These are phyloP conservation scores for Triops cancriformis DNA, from an alignment of 1,140 invertebrate genomes.

Conservation along the genomic window DNA sequence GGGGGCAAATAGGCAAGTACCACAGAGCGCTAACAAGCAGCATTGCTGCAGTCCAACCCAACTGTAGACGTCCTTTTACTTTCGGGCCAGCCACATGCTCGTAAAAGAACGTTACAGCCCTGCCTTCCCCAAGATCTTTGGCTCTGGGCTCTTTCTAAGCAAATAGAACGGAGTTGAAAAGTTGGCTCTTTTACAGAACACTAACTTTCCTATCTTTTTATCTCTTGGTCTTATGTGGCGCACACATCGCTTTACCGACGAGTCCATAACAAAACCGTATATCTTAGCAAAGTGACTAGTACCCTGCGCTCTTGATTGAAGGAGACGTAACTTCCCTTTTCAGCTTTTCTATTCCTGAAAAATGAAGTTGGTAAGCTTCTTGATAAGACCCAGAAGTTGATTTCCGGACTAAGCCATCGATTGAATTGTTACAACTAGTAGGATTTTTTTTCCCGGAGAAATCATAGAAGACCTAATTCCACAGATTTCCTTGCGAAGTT, in stretches of 20 bases:
- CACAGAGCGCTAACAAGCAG: background rate
- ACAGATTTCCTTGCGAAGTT: background rate
- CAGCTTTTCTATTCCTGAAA: background rate
- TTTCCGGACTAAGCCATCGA: background rate
- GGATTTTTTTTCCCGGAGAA: background rate
- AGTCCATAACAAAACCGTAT: slow-evolving; percentile 6
- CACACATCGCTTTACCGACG: background rate
- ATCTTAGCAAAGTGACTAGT: slow-evolving; percentile 3
- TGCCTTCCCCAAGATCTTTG: background rate
- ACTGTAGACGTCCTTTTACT: background rate
- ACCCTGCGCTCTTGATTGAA: slow-evolving; percentile 10
- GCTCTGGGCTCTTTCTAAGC: background rate
- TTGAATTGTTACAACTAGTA: background rate
- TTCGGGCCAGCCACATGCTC: background rate
- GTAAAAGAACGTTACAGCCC: background rate
- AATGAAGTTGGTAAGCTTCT: background rate
- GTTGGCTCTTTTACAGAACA: slow-evolving; percentile 10
- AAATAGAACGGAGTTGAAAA: slow-evolving; percentile 14
- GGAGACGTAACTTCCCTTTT: background rate
- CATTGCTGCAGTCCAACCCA: background rate
- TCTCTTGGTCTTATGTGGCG: background rate
- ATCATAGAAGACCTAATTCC: background rate
- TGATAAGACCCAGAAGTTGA: slow-evolving; percentile 5
- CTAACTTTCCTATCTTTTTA: slow-evolving; percentile 7
- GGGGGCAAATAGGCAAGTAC: background rate